These are phyloP conservation scores for Drosophila baimaii DNA, from an alignment of 1,140 invertebrate species.

Conservation along the genomic window DNA sequence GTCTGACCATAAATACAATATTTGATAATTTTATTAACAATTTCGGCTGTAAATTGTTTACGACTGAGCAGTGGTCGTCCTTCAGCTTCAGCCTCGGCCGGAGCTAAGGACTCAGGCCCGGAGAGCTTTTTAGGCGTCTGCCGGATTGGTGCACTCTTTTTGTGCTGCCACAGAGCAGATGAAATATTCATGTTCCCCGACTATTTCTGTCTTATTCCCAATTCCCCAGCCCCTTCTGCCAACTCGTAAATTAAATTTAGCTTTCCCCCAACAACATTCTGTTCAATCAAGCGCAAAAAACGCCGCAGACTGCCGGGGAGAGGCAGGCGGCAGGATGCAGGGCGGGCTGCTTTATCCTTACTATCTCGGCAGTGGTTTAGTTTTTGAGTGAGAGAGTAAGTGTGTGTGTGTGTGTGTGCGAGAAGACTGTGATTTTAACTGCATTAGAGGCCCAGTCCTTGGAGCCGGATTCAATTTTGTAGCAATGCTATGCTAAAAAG, in stretches of 20 bases:
- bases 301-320: constrained; percentile 47
- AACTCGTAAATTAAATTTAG: constrained; percentile 80
- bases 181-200: constrained; percentile 71
- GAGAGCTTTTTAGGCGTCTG: constrained; percentile 69
- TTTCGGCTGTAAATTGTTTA: constrained; percentile 80
- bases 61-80: constrained; percentile 51
- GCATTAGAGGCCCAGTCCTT: constrained; percentile 77
- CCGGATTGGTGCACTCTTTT: constrained; percentile 54
- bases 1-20: constrained; percentile 80
- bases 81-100: too few relatives aligned
- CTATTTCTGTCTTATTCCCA: constrained; percentile 25
- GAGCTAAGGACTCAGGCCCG: constrained; percentile 1
- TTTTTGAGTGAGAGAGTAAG: constrained; percentile 37
- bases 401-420: constrained; percentile 40
- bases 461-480: constrained; percentile 75
- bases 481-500: constrained; percentile 80
- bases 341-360: constrained; percentile 40
- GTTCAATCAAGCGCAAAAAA: constrained; percentile 82
- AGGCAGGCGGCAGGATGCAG: not conserved
- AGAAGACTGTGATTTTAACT: constrained; percentile 79
- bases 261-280: constrained; percentile 73
- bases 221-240: constrained; percentile 18
- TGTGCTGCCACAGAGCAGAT: constrained; percentile 57
- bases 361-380: constrained; percentile 49
- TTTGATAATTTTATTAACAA: constrained; percentile 83